Evolutionary conservation across 1,140 invertebrate genomes (phyloP).

Genomic region (Pseudobourletiella spinata): DNA sequence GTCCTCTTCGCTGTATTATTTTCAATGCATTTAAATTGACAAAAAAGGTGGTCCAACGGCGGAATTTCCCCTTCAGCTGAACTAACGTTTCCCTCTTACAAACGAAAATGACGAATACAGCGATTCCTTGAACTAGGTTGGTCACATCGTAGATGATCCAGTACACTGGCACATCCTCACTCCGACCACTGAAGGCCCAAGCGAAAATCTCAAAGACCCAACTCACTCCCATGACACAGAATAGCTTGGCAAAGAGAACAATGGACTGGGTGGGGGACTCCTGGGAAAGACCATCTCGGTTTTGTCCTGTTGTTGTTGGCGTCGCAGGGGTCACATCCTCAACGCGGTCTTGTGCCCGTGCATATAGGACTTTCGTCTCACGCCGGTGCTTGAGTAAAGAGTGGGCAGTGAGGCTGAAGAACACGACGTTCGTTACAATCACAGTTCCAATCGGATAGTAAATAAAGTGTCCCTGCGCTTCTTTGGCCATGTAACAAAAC

Average conservation of each 20-base stretch:
- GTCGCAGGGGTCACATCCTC: not conserved
- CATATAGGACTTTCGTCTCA: not conserved
- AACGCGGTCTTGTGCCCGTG: not conserved
- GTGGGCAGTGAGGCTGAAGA: not conserved
- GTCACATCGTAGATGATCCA: not conserved
- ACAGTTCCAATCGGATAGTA: slow-evolving; percentile 1
- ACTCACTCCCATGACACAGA: not conserved
- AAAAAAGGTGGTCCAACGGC: not conserved
- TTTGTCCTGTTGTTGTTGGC: not conserved
- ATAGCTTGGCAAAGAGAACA: not conserved
- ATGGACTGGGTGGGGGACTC: not conserved
- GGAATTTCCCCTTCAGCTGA: not conserved
- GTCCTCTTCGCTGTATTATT: not conserved
- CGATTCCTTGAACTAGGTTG: not conserved
- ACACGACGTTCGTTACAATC: not conserved
- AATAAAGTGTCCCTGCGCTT: not conserved
- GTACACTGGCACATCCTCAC: not conserved
- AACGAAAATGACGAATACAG: not conserved
- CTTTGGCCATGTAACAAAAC: not conserved
- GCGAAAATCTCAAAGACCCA: not conserved
- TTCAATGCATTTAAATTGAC: not conserved
- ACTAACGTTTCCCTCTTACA: not conserved
- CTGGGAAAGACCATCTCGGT: not conserved
- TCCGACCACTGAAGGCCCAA: not conserved
- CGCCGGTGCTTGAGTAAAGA: not conserved